These are phyloP conservation scores for Streptopelia turtur DNA, from an alignment of 2,797 vertebrate genomes.

Conservation along the genomic window DNA sequence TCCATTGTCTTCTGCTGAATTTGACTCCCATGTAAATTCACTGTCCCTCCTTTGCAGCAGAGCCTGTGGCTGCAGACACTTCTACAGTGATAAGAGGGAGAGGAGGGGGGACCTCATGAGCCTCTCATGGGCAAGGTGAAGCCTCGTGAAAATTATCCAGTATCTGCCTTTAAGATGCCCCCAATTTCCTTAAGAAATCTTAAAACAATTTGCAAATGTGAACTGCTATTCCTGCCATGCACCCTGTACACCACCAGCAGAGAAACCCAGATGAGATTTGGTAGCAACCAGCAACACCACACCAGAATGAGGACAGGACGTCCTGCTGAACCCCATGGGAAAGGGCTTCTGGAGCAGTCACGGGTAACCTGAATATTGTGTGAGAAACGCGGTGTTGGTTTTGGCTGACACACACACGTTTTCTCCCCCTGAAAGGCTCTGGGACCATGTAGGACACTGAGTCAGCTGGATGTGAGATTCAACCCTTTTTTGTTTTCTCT, in stretches of 20 bases:
- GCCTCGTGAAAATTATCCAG: background rate
- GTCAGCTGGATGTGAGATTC: background rate
- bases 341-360: background rate
- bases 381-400: background rate
- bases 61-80: background rate
- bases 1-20: background rate
- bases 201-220: background rate
- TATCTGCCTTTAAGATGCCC: background rate
- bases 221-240: rapidly evolving
- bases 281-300: background rate
- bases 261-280: background rate
- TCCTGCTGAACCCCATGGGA: background rate
- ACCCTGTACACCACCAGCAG: rapidly evolving
- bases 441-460: background rate
- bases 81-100: background rate
- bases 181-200: background rate
- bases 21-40: background rate
- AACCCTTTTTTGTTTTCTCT: background rate
- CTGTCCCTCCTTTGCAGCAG: background rate
- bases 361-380: background rate
- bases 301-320: background rate
- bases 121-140: background rate
- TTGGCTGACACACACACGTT: background rate
- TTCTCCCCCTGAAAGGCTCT: background rate
- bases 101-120: background rate